These are phyloP conservation scores for Chionodraco myersi DNA, from an alignment of 2,113 vertebrate species.

Conservation along the genomic window DNA sequence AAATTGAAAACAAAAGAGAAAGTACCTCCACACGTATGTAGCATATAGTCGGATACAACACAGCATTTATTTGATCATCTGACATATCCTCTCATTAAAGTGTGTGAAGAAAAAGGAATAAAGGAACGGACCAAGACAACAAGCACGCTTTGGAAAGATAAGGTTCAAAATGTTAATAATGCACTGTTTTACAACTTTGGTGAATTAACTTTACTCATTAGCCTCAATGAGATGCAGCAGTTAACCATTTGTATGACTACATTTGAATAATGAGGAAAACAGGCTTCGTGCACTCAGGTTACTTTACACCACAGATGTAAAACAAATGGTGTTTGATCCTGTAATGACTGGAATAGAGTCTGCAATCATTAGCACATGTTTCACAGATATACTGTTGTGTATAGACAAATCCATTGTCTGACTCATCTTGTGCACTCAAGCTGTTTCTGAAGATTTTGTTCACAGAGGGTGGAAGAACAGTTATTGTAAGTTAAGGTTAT, in stretches of 20 bases:
- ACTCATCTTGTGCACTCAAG: neutral
- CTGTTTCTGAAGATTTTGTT: neutral
- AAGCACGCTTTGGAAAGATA: neutral
- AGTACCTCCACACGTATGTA: neutral
- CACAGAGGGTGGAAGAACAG: no score
- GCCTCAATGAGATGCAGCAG: neutral
- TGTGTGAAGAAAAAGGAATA: neutral
- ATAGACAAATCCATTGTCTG: neutral
- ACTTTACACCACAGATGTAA: neutral
- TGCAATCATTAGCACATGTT: neutral
- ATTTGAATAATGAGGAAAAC: constrained; percentile 6
- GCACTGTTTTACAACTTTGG: no score
- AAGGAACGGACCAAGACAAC: neutral
- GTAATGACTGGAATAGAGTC: neutral
- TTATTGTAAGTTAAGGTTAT: neutral
- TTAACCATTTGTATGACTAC: neutral
- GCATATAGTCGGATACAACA: neutral
- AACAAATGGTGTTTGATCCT: neutral
- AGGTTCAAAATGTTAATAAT: neutral
- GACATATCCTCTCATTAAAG: neutral
- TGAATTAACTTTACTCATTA: neutral
- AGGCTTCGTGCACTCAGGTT: neutral
- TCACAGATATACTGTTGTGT: neutral
- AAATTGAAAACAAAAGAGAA: neutral
- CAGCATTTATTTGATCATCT: neutral